Base-by-base conservation (phyloP, 1,140 invertebrate species). In the Ditylenchus dipsaci region DNA sequence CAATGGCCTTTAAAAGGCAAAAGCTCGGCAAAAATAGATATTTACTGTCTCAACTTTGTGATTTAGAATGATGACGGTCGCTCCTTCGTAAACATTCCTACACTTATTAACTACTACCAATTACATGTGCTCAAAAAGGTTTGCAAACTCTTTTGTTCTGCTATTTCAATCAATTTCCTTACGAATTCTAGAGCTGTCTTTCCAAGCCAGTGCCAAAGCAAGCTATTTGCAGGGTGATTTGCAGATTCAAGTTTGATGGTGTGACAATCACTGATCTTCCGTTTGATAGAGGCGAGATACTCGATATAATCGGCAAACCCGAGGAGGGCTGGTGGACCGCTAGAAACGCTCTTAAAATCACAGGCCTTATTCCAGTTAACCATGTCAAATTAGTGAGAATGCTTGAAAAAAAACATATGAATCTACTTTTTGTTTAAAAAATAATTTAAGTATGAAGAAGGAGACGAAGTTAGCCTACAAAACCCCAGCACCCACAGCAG, bases 301-400 rank as follows among this genome's bases (percentile, higher is more conserved):
- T 98, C 69, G 91, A 90, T 47, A 88, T 98, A 63, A 88, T 97
- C 66, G 90, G 90, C 65, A 93, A 95, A 84, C 93, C 97, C 83
- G 94, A 98, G 85, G 91, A 94, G 62, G 90, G 93, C 78, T 95
- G 93, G 93, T 96, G 93, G 93, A 93, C 92, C 65, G 94, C 94
- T 1, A 88, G 88, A 76, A 97, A 97, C 86, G 88, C 86, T 68
- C 83, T 89, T 17, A 93, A 93, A 1, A 87, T 89, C 80, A 90
- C 88, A 63, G 95, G 95, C 38, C 91, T 91, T 71, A 95, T 97
- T 75, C 95, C 95, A 27, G 93, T 95, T 58, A 92, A 92, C 9
- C 97, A 97, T 85, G 90, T 97, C 49, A 82, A 84, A 30, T 42
- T 61, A 19, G 76, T 76, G 58, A 74, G 23, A 45, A 74, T 30